Conservation (phyloP, 2,888 invertebrate genomes). For the Carcina quercana region DNA sequence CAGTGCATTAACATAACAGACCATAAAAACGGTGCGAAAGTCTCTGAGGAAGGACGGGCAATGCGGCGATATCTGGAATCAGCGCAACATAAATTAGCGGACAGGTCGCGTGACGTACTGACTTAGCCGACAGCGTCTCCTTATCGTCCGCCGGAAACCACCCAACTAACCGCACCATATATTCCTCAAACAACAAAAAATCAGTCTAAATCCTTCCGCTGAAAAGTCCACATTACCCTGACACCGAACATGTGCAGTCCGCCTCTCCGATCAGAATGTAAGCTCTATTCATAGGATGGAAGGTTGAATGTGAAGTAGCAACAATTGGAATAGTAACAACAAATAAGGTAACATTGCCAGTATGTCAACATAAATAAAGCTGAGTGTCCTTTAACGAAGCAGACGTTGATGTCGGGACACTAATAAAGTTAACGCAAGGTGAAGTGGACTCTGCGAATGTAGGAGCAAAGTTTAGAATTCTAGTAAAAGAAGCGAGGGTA, state of each 20-base stretch:
- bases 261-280: constrained; percentile 26
- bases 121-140: constrained; percentile 61
- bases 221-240: constrained; percentile 45
- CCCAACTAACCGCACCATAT: constrained; percentile 36
- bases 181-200: constrained; percentile 29
- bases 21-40: constrained; percentile 33
- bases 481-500: constrained; percentile 29
- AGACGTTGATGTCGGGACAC: constrained; percentile 64
- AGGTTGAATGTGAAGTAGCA: constrained; percentile 31
- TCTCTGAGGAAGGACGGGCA: constrained; percentile 38
- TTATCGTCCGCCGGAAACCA: constrained; percentile 63
- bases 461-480: constrained; percentile 37
- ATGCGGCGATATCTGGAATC: constrained; percentile 60
- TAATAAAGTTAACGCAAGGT: constrained; percentile 44
- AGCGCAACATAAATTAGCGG: constrained; percentile 71
- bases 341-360: constrained; percentile 67
- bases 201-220: constrained; percentile 33
- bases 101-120: constrained; percentile 69
- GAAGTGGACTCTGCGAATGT: constrained; percentile 46
- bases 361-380: constrained; percentile 72
- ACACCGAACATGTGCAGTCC: constrained; percentile 23
- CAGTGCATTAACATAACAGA: constrained; percentile 53
- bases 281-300: constrained; percentile 42
- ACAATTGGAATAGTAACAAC: constrained; percentile 39
- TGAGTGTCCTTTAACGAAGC: constrained; percentile 72